Base-by-base conservation (phyloP, 1,140 invertebrate genomes). In the Hesperophylax magnus region DNA sequence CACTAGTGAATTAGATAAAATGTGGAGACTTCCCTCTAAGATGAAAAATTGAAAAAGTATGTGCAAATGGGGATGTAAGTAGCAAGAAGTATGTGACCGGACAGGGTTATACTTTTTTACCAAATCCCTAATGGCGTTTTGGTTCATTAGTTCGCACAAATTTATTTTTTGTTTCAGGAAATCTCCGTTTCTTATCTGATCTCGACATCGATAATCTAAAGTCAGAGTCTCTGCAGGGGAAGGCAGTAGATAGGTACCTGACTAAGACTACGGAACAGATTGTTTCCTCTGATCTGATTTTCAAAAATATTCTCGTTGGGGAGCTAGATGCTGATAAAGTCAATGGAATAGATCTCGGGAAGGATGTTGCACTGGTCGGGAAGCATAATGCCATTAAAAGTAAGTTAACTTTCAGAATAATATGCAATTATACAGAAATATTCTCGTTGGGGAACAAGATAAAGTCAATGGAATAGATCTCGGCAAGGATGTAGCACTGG, bases 281-380 rank as follows among this genome's bases (percentile, higher is more conserved):
- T 8, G 77, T 89, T 11, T 31, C 72, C 0, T 72, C 85, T 7
- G 82, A 85, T 0, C 69, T 74, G 14, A 75, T 67, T 17, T 78
- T 85, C 14, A 81, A 84, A 31, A 79, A 71, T 0, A 74, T 88
- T 7, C 22, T 84, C 0, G 80, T 87, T 2, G 22, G 82, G 17
- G 56, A 85, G 80, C 31, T 88, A 14, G 15, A 78, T 14, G 85
- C 83, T 0, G 78, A 86, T 11, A 84, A 17, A 7, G 79, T 89
- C 20, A 88, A 89, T 34, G 85, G 84, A 3, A 75, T 88, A 7
- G 76, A 84, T 2, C 54, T 88, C 18, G 76, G 79, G 9, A 75
- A 78, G 9, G 81, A 87, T 75, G 86, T 85, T 24, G 88, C 88
- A 1, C 84, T 85, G 52, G 81, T 85, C n/a, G 87, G 87, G 17